phyloP scores from a whole-genome alignment of 1,140 invertebrate genomes.

The Achatina immaculata region DNA sequence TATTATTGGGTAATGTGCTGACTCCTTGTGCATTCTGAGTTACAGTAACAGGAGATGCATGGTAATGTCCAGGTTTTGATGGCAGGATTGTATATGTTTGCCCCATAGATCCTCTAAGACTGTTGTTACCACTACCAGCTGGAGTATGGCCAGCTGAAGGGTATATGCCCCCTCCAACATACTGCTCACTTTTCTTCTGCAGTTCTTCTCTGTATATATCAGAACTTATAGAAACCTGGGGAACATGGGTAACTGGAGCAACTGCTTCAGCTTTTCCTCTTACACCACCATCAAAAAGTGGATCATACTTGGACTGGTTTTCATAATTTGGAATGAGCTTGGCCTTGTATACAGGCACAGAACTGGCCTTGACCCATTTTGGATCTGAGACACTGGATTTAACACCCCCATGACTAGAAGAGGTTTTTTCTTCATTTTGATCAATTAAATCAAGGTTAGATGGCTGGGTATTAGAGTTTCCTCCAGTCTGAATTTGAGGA shows the following conservation, averaged over 20 bases:
- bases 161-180: slow-evolving; percentile 22
- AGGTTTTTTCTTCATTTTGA: not conserved
- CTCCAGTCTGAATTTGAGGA: not conserved
- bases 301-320: slow-evolving; percentile 52
- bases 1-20: not conserved
- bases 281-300: slow-evolving; percentile 37
- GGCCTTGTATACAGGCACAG: slow-evolving; percentile 53
- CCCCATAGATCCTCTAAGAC: not conserved
- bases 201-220: slow-evolving; percentile 45
- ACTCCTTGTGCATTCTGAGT: not conserved
- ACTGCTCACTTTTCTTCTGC: slow-evolving; percentile 48
- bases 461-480: not conserved
- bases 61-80: slow-evolving; percentile 15
- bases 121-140: not conserved
- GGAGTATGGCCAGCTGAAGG: not conserved
- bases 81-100: slow-evolving; percentile 11
- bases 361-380: slow-evolving; percentile 42
- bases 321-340: slow-evolving; percentile 55
- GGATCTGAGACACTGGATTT: slow-evolving; percentile 36
- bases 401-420: not conserved
- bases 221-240: slow-evolving; percentile 39
- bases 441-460: not conserved
- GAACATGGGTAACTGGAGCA: not conserved
- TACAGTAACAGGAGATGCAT: slow-evolving; percentile 19
- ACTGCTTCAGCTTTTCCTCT: slow-evolving; percentile 44